These are phyloP conservation scores for Lycophotia porphyrea DNA, from an alignment of 2,888 invertebrate genomes.

Conservation along the genomic window DNA sequence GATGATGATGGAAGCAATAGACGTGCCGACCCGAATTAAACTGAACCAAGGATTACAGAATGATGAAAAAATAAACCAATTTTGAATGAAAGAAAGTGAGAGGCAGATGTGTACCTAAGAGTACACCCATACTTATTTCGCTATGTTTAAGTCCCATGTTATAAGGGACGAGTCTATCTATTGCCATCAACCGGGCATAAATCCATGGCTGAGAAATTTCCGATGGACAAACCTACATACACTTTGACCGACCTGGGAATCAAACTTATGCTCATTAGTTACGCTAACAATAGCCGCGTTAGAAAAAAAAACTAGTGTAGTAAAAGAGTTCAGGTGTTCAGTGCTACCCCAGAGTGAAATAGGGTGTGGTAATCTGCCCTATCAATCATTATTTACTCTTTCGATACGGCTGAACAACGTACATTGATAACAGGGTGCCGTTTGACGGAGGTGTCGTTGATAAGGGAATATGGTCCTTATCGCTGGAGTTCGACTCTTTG, in stretches of 20 bases:
- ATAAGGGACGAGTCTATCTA: background rate
- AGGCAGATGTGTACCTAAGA: background rate
- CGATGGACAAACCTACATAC: background rate
- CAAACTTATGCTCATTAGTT: background rate
- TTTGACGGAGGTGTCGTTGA: conserved; percentile 25
- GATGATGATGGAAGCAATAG: too few species aligned
- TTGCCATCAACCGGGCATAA: background rate
- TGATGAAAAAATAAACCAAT: too few species aligned
- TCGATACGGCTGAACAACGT: conserved; percentile 55
- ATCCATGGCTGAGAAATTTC: too few species aligned
- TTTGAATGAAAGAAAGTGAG: too few species aligned
- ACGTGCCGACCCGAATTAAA: too few species aligned
- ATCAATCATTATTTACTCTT: conserved; percentile 68
- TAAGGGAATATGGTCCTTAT: conserved; percentile 43
- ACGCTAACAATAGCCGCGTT: background rate
- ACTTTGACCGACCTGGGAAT: background rate
- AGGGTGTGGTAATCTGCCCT: conserved; percentile 49
- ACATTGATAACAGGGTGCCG: conserved; percentile 55
- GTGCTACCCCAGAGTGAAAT: conserved; percentile 45
- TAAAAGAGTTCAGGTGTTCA: background rate
- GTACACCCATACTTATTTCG: background rate
- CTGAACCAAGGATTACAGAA: too few species aligned
- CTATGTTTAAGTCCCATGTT: too few species aligned
- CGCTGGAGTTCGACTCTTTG: conserved; percentile 24
- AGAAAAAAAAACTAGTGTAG: too few species aligned